Conservation (phyloP, 1,140 invertebrate species). For the Polypedilum pembai region DNA sequence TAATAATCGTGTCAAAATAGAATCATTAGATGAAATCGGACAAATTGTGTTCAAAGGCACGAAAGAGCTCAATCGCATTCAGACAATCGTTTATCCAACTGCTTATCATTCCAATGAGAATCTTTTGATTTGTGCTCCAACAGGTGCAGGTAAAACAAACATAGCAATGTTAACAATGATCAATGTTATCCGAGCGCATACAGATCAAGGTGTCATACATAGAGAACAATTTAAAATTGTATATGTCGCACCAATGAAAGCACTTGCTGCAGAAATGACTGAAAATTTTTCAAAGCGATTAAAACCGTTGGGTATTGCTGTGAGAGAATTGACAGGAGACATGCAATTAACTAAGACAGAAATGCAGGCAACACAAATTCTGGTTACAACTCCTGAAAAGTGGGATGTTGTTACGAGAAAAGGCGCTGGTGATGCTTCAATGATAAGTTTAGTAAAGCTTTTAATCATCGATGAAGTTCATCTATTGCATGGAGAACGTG, state of each 20-base stretch:
- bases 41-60: conserved; percentile 81
- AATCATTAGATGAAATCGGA: conserved; percentile 74
- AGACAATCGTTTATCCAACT: conserved; percentile 89
- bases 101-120: conserved; percentile 98
- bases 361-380: conserved; percentile 93
- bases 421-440: conserved; percentile 77
- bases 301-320: conserved; percentile 60
- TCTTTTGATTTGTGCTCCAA: conserved; percentile 90
- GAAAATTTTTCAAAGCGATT: conserved; percentile 83
- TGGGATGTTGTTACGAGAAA: conserved; percentile 99
- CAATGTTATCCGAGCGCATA: conserved; percentile 80
- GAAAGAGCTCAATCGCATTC: conserved; percentile 84
- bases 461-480: conserved; percentile 99
- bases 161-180: conserved; percentile 91
- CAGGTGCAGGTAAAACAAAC: conserved; percentile 97
- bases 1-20: conserved; percentile 60
- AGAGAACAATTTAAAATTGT: conserved; percentile 97
- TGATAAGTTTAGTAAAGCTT: conserved; percentile 85
- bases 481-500: conserved; percentile 91
- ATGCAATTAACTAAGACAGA: conserved; percentile 95
- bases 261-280: conserved; percentile 96
- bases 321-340: conserved; percentile 94
- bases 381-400: conserved; percentile 98
- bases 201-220: conserved; percentile 69
- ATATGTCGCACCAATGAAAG: conserved; percentile 99